Percentiles rank a stretch among this genome's conserved stretches.
phyloP scores from a whole-genome alignment of 2,888 invertebrate species.

The Lepeophtheirus nordmannii region DNA sequence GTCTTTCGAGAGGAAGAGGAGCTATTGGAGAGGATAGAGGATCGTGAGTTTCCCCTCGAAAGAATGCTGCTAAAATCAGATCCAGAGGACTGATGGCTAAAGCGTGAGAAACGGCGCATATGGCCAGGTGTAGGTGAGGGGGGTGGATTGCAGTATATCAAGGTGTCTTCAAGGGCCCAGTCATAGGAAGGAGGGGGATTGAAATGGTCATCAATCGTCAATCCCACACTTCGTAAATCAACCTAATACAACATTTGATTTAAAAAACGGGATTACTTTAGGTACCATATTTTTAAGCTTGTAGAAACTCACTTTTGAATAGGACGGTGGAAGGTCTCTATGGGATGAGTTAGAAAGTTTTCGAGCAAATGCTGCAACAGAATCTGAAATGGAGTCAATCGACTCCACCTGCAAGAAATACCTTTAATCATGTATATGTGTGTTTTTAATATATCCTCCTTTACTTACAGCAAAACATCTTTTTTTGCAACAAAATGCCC shows the following conservation, averaged over 20 bases:
- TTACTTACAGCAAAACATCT: neutral
- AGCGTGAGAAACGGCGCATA: neutral
- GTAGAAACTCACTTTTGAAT: neutral
- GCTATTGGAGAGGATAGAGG: neutral
- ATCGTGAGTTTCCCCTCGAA: neutral
- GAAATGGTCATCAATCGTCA: constrained; percentile 15
- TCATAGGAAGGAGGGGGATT: constrained; percentile 21
- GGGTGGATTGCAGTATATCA: neutral
- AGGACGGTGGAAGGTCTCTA: neutral
- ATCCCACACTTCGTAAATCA: constrained; percentile 10
- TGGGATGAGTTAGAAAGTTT: neutral
- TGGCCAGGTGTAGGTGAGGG: constrained; percentile 6
- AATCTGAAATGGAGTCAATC: neutral
- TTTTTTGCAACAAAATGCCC: neutral
- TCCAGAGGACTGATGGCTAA: neutral
- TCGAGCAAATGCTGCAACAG: neutral
- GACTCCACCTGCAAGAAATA: neutral
- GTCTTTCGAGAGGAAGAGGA: neutral
- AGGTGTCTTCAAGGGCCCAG: neutral
- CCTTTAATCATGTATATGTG: neutral
- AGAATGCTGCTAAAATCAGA: neutral
- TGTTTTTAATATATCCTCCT: neutral
- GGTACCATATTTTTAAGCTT: too few species aligned
- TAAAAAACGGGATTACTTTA: neutral
- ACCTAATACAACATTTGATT: neutral